Base-by-base conservation (phyloP, 2,888 invertebrate species). In the Hyppa rectilinea region DNA sequence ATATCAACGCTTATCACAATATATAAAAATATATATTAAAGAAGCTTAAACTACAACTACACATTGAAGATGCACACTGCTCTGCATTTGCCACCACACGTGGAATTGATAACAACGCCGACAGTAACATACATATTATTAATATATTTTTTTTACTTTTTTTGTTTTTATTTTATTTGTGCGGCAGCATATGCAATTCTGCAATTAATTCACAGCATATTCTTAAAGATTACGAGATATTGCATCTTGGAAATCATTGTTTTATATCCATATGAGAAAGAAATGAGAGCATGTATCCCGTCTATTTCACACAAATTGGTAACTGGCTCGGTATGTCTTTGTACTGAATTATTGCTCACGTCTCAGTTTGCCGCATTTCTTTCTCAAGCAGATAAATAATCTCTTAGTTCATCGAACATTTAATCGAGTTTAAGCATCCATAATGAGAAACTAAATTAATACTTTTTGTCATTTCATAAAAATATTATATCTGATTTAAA, bases 1-100 rank as follows among this genome's bases (percentile, higher is more conserved):
- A 95, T 94, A 94, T 94, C 94, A 95, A 94, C 92, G 92, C 95
- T 95, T 95, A 96, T 96, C 95, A 95, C 95, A 95, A 94, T 95
- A 94, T 94, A 95, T 95, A 96, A 95, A 96, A 95, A 95, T 94
- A 96, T 95, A 94, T 95, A 93, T 94, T 92, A 94, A 94, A 94
- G 94, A 95, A 95, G 95, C 95, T 93, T 95, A 95, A 87, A 90
- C 94, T 95, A 95, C 91, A 90, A 91, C 95, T 95, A 96, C 94
- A 94, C 94, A 93, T 90, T 91, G 92, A 95, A 92, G 93, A 93
- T 93, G 94, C 94, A 92, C 90, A 92, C 93, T 90, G 92, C 90
- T 92, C 93, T 93, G 94, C 94, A 94, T 92, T 92, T 93, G 95
- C 95, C 92, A 94, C 94, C 95, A 95, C 95, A 95, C 95, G 89